Evolutionary conservation across 2,113 vertebrate species (phyloP), one percentile per base, ranked within the genome.

Genomic region (Brachionichthys hirsutus): DNA sequence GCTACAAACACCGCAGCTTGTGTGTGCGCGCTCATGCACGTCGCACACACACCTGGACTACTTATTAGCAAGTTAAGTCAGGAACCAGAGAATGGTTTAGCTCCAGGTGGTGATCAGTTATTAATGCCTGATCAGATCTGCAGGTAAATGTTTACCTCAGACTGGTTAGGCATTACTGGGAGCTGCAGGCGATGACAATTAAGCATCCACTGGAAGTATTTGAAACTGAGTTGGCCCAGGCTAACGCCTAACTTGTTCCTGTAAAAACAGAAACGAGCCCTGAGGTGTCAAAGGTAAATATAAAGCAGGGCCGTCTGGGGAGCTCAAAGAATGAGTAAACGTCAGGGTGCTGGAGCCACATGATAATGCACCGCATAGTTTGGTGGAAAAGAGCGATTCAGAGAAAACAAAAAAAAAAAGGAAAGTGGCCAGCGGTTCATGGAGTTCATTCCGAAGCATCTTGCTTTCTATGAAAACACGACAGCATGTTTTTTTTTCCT

Each of bases 141-240:
- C 35, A 67, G 67, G 84, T 87, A 75, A 87, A 88, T 87, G 80
- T 89, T 89, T 87, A 87, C 77, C 82, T 74, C 42, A 40, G 67
- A 70, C 65, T 71, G 76, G 86, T 88, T 86, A 83, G 64, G 67
- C 65, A 75, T 87, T 82, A 66, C 20, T 9, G 9, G 12, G 73
- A 66, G 76, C 68, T 42, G 9, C 24, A 70, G 78, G 67, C 55
- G 15, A 10, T 17, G 47, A 30, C 67, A 20, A 17, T 38, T 67
- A 19, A 24, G 14, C 6, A 8, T 22, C 41, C 3, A 36, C 52
- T 74, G 16, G 5, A 53, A 54, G 57, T 66, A 50, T 48, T 72
- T 70, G 35, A 24, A 48, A 48, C 12, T 36, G 62, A 41, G 13
- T 6, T 54, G 20, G 8, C n/a, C 34, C 12, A 45, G 12, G 6